phyloP scores from a whole-genome alignment of 2,797 vertebrate species.

The Myiothlypis chrysogaster region DNA sequence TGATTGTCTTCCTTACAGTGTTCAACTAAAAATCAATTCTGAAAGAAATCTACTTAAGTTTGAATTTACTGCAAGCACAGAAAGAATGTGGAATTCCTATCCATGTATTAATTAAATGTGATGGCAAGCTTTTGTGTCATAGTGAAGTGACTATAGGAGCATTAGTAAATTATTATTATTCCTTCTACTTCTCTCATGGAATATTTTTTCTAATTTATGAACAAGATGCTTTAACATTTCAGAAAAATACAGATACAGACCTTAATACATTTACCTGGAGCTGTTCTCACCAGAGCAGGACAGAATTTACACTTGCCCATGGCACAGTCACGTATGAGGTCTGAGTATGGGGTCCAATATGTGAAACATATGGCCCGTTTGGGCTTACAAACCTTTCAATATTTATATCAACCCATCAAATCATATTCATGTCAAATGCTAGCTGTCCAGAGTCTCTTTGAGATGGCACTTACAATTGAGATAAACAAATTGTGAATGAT shows the following conservation, averaged over 20 bases:
- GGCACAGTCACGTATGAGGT: background rate
- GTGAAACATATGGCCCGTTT: background rate
- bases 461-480: background rate
- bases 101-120: background rate
- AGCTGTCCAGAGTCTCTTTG: background rate
- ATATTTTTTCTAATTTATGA: background rate
- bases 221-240: background rate
- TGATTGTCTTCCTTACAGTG: background rate
- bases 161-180: background rate
- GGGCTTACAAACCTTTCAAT: background rate
- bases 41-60: background rate
- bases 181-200: rapidly evolving
- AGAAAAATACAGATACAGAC: background rate
- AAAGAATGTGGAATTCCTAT: background rate
- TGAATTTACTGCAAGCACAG: background rate
- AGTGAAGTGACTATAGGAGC: background rate
- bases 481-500: background rate
- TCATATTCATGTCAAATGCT: background rate
- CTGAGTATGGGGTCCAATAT: background rate
- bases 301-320: background rate
- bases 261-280: background rate
- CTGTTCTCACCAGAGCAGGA: background rate
- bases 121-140: background rate
- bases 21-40: background rate
- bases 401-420: conserved; percentile 3